Conservation (phyloP, 2,888 invertebrate genomes). For the Embidobia sp. region DNA sequence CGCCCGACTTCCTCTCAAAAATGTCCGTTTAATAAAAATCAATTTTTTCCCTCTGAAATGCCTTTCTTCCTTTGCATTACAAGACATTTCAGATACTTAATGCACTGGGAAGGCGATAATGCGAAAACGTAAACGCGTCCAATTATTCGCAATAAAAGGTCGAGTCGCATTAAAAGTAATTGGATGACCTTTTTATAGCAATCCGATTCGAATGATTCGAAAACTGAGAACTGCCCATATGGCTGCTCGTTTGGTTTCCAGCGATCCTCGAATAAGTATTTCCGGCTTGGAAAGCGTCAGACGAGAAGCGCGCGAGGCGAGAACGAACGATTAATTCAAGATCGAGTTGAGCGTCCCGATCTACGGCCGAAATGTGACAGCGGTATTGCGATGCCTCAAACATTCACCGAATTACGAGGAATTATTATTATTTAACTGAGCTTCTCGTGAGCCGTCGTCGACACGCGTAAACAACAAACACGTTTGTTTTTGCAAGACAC, state of each 20-base stretch:
- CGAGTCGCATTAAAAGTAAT: slow-evolving; percentile 45
- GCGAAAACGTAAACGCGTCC: slow-evolving; percentile 33
- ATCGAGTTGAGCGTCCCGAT: slow-evolving; percentile 47
- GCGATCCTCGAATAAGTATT: slow-evolving; percentile 67
- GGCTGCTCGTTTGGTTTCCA: slow-evolving; percentile 50
- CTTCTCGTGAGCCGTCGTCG: slow-evolving; percentile 31
- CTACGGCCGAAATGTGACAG: slow-evolving; percentile 44
- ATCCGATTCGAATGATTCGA: slow-evolving; percentile 56
- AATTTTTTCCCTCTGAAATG: slow-evolving; percentile 9
- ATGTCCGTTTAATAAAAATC: not conserved
- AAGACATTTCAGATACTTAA: slow-evolving; percentile 12
- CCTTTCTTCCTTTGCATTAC: slow-evolving; percentile 4
- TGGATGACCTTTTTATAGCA: slow-evolving; percentile 56
- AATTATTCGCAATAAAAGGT: slow-evolving; percentile 55
- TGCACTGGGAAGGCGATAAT: slow-evolving; percentile 8
- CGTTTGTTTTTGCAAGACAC: slow-evolving; percentile 14
- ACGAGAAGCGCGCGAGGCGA: slow-evolving; percentile 30
- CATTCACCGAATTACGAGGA: slow-evolving; percentile 46
- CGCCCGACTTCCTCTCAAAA: not conserved
- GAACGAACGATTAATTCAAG: slow-evolving; percentile 65
- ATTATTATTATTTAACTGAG: slow-evolving; percentile 51
- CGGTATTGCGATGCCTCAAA: slow-evolving; percentile 35
- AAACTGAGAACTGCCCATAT: slow-evolving; percentile 59
- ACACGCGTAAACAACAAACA: slow-evolving; percentile 37
- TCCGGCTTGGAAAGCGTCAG: slow-evolving; percentile 68